These are phyloP conservation scores for Sebastes taczanowskii DNA, from an alignment of 2,797 vertebrate species.

Conservation along the genomic window DNA sequence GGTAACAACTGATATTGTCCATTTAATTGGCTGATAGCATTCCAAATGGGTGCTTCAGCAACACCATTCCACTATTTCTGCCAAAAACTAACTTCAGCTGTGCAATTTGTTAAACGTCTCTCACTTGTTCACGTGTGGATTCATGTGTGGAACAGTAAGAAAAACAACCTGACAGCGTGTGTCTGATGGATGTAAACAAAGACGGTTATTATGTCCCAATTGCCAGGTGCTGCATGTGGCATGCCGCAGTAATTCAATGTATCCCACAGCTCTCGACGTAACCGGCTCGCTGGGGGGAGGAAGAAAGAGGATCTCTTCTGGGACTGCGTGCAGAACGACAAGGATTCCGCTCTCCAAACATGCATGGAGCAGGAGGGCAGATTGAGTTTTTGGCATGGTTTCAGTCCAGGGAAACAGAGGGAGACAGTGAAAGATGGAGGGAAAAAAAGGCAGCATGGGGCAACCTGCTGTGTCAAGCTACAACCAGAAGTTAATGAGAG, in stretches of 20 bases:
- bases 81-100: neutral
- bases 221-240: constrained; percentile 29
- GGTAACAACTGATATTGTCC: no score
- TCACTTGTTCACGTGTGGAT: neutral
- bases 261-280: constrained; percentile 13
- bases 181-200: constrained; percentile 25
- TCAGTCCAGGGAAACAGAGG: constrained; percentile 34
- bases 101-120: neutral
- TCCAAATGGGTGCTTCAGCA: no score
- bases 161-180: neutral
- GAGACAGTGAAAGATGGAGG: constrained; percentile 58
- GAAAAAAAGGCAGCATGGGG: constrained; percentile 60
- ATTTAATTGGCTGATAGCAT: no score
- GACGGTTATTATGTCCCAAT: constrained; percentile 37
- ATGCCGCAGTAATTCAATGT: constrained; percentile 33
- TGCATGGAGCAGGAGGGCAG: constrained; percentile 26
- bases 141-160: neutral
- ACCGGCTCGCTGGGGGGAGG: constrained; percentile 3
- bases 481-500: neutral
- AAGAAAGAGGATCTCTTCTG: constrained; percentile 27
- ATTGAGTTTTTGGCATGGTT: constrained; percentile 52
- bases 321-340: constrained; percentile 45
- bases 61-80: neutral
- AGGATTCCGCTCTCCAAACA: constrained; percentile 26
- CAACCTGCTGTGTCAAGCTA: constrained; percentile 43